phyloP scores from a whole-genome alignment of 2,113 vertebrate species.

The Heptranchias perlo region DNA sequence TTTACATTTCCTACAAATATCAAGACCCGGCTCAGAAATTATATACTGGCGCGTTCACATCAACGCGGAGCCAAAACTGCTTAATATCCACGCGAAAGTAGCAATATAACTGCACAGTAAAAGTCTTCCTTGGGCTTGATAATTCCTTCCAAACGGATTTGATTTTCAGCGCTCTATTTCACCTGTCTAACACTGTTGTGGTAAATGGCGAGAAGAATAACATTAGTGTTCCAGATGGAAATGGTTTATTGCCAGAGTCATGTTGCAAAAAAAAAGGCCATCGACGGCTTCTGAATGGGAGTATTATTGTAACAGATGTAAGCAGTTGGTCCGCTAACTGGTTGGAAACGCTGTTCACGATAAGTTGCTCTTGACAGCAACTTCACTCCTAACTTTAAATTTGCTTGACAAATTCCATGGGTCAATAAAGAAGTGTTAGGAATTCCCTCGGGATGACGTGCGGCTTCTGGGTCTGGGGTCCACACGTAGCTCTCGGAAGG shows the following conservation, averaged over 20 bases:
- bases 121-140: neutral
- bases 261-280: neutral
- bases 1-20: neutral
- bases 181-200: neutral
- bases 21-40: neutral
- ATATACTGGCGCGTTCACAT: neutral
- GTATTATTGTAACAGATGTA: neutral
- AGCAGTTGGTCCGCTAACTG: neutral
- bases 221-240: neutral
- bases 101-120: neutral
- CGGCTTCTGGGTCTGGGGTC: neutral
- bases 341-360: neutral
- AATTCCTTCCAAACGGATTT: neutral
- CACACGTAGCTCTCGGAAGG: neutral
- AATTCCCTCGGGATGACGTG: neutral
- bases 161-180: neutral
- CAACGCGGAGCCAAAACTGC: neutral
- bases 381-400: neutral
- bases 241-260: neutral
- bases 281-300: neutral
- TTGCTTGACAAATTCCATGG: slow-evolving; percentile 28
- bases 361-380: neutral
- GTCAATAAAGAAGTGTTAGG: slow-evolving; percentile 12
- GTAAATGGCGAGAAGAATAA: neutral
- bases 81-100: neutral